Percentiles rank a stretch among this genome's conserved stretches.
Conservation (phyloP, 2,888 invertebrate species). For the Clunio marinus region DNA sequence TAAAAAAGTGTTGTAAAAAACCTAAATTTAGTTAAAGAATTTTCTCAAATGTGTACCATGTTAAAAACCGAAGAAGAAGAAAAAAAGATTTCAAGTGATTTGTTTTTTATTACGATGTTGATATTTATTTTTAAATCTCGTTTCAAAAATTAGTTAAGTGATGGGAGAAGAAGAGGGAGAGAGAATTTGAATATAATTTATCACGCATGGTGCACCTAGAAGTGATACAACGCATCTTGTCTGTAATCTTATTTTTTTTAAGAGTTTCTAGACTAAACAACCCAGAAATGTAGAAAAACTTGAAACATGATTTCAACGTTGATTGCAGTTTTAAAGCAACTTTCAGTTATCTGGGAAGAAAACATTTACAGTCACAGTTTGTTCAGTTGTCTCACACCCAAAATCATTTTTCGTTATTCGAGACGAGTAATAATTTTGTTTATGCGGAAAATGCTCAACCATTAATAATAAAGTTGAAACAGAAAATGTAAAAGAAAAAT, state of each 20-base stretch:
- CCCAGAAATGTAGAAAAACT: no score
- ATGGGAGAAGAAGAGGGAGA: neutral
- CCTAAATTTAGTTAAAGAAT: no score
- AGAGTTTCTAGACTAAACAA: constrained; percentile 14
- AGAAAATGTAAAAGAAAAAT: no score
- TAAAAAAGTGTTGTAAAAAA: no score
- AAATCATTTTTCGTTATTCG: neutral
- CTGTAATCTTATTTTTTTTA: neutral
- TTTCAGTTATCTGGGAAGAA: neutral
- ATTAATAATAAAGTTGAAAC: constrained; percentile 6
- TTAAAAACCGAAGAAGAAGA: neutral
- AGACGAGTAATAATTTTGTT: constrained; percentile 13
- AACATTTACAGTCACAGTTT: constrained; percentile 6
- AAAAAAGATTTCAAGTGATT: constrained; percentile 2
- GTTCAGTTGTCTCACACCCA: neutral
- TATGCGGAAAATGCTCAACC: constrained; percentile 17
- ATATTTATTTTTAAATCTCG: constrained; percentile 23
- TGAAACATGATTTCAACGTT: no score
- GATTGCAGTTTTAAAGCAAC: neutral
- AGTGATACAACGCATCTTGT: constrained; percentile 22
- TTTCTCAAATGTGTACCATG: neutral
- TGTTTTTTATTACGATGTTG: constrained; percentile 4
- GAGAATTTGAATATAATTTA: constrained; percentile 25
- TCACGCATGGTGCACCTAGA: neutral
- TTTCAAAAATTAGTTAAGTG: constrained; percentile 22